These are phyloP conservation scores for Charina bottae DNA, from an alignment of 2,113 vertebrate genomes.

Conservation along the genomic window DNA sequence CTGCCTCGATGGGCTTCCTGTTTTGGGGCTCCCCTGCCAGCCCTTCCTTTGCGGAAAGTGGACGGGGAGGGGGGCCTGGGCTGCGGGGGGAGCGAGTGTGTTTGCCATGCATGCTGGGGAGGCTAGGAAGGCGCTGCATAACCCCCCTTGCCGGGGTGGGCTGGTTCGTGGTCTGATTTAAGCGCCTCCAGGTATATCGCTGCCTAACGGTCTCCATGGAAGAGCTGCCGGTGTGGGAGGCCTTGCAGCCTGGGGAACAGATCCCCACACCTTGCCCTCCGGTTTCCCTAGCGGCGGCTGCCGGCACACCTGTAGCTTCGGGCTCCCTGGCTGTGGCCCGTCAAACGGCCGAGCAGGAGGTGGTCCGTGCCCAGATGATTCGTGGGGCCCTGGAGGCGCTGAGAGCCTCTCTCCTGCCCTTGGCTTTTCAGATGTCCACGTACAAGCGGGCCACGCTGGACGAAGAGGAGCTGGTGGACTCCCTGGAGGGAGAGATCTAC, in stretches of 20 bases:
- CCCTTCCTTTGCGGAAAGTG: neutral
- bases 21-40: neutral
- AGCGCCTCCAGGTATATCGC: neutral
- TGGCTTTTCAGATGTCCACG: conserved; percentile 91
- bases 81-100: neutral
- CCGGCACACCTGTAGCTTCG: too few species aligned
- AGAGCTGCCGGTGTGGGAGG: too few species aligned
- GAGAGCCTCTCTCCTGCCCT: conserved; percentile 81
- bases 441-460: conserved; percentile 94
- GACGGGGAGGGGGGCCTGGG: neutral
- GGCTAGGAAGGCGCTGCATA: neutral
- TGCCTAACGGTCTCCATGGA: too few species aligned
- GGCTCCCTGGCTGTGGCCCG: too few species aligned
- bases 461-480: conserved; percentile 91
- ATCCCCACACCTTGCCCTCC: too few species aligned
- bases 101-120: too few species aligned
- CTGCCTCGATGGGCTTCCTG: neutral
- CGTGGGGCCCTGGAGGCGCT: conserved; percentile 71
- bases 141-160: neutral
- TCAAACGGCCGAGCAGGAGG: too few species aligned
- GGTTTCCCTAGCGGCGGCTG: too few species aligned
- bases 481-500: conserved; percentile 79
- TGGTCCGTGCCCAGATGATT: too few species aligned
- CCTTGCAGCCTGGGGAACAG: too few species aligned
- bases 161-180: neutral